phyloP scores from a whole-genome alignment of 2,113 vertebrate genomes.

The Rhynchomys soricoides region DNA sequence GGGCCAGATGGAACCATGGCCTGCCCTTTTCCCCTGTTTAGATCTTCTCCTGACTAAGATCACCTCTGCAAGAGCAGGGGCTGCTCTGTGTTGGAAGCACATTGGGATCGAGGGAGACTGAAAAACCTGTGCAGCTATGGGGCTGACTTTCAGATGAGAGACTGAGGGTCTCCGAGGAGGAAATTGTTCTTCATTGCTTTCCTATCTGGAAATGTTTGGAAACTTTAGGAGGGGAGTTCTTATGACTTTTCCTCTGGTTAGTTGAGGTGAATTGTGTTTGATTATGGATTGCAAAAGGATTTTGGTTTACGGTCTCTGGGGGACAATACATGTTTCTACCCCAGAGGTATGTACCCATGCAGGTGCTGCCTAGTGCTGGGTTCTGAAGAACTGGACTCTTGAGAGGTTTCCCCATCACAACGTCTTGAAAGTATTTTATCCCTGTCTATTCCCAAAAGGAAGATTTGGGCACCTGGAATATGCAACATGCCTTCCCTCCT shows the following conservation, averaged over 20 bases:
- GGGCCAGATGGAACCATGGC: neutral
- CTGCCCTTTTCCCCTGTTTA: no score
- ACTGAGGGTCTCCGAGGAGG: neutral
- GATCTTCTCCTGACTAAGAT: neutral
- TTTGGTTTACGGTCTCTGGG: slow-evolving; percentile 34
- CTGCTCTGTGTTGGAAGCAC: neutral
- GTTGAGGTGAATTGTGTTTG: slow-evolving; percentile 26
- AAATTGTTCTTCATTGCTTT: neutral
- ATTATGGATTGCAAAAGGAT: neutral
- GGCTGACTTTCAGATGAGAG: neutral
- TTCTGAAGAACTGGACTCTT: slow-evolving; percentile 50
- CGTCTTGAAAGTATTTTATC: slow-evolving; percentile 77
- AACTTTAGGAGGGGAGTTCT: slow-evolving; percentile 41
- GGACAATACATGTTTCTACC: neutral
- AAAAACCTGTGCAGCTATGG: neutral
- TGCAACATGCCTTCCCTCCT: neutral
- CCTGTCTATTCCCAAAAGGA: slow-evolving; percentile 59
- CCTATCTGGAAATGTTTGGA: slow-evolving; percentile 6
- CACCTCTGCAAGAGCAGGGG: neutral
- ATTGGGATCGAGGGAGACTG: neutral
- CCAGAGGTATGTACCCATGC: neutral
- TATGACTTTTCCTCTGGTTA: slow-evolving; percentile 12
- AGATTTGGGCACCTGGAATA: slow-evolving; percentile 60
- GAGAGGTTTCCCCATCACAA: neutral
- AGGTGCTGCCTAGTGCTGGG: slow-evolving; percentile 41